phyloP scores from a whole-genome alignment of 2,797 vertebrate genomes.

The Enteromius thamalakanensis region DNA sequence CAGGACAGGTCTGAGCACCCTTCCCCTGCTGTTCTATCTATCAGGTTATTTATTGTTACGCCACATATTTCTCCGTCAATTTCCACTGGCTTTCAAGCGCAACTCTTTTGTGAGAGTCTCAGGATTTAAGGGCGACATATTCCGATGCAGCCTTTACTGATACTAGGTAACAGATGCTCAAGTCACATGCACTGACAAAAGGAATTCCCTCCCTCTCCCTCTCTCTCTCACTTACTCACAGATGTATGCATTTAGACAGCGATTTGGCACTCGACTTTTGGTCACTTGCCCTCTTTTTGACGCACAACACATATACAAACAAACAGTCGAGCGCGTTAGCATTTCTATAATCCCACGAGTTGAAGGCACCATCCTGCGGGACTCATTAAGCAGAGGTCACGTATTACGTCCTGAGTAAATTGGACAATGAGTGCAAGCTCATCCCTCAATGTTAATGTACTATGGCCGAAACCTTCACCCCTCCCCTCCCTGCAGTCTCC shows the following conservation, averaged over 20 bases:
- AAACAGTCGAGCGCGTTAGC: slow-evolving; percentile 25
- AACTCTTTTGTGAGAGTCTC: slow-evolving; percentile 52
- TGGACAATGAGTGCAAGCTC: slow-evolving; percentile 60
- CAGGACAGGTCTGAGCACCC: slow-evolving; percentile 41
- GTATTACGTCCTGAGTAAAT: slow-evolving; percentile 63
- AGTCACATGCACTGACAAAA: slow-evolving; percentile 36
- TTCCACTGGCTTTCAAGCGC: slow-evolving; percentile 44
- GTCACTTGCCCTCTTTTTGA: slow-evolving; percentile 42
- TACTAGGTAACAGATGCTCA: slow-evolving; percentile 55
- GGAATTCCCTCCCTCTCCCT: slow-evolving; percentile 3
- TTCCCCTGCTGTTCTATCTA: slow-evolving; percentile 47
- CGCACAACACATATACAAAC: slow-evolving; percentile 44
- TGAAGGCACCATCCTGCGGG: slow-evolving; percentile 17
- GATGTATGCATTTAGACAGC: slow-evolving; percentile 33
- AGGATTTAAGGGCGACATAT: slow-evolving; percentile 61
- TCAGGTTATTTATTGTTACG: slow-evolving; percentile 53
- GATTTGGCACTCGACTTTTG: slow-evolving; percentile 43
- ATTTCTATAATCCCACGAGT: slow-evolving; percentile 28
- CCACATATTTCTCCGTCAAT: slow-evolving; percentile 47
- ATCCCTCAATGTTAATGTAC: slow-evolving; percentile 63
- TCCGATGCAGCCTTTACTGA: slow-evolving; percentile 52
- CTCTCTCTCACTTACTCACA: slow-evolving; percentile 16
- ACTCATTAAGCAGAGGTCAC: slow-evolving; percentile 52
- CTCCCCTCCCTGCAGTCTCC: slow-evolving; percentile 68
- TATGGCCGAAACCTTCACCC: slow-evolving; percentile 61